A percentile compares a stretch with the other conserved stretches of the same genome.
These are phyloP conservation scores for Masnerella sp. DNA, from an alignment of 2,888 invertebrate genomes.

Conservation along the genomic window DNA sequence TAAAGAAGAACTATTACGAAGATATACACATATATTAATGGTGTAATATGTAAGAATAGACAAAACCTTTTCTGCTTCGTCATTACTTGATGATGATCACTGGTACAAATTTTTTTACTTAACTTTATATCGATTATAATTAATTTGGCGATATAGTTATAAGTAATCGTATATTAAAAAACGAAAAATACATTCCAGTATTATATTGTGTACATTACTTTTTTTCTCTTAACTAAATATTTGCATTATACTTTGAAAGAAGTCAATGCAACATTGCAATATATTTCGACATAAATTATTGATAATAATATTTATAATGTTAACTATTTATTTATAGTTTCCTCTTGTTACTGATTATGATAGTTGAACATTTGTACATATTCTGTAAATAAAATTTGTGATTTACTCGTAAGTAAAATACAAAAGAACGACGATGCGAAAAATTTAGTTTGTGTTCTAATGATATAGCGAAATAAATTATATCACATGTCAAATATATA, in stretches of 20 bases:
- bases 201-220: constrained; percentile 49
- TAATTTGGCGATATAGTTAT: constrained; percentile 45
- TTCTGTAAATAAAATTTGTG: constrained; percentile 60
- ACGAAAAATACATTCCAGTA: constrained; percentile 51
- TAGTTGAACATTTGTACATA: constrained; percentile 59
- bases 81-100: constrained; percentile 46
- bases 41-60: constrained; percentile 40
- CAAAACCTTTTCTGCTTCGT: constrained; percentile 42
- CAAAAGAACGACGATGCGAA: constrained; percentile 61
- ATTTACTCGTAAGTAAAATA: constrained; percentile 57
- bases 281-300: constrained; percentile 54
- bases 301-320: constrained; percentile 57
- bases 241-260: constrained; percentile 43
- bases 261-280: constrained; percentile 51
- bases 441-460: constrained; percentile 74
- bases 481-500: constrained; percentile 66
- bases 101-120: constrained; percentile 44
- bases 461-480: constrained; percentile 76
- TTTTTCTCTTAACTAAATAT: constrained; percentile 30
- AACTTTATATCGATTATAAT: constrained; percentile 35
- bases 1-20: constrained; percentile 51
- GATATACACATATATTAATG: constrained; percentile 43
- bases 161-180: constrained; percentile 40
- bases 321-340: constrained; percentile 59
- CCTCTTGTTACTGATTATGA: constrained; percentile 60